phyloP scores from a whole-genome alignment of 2,888 invertebrate species.

The Melinaea marsaeus region DNA sequence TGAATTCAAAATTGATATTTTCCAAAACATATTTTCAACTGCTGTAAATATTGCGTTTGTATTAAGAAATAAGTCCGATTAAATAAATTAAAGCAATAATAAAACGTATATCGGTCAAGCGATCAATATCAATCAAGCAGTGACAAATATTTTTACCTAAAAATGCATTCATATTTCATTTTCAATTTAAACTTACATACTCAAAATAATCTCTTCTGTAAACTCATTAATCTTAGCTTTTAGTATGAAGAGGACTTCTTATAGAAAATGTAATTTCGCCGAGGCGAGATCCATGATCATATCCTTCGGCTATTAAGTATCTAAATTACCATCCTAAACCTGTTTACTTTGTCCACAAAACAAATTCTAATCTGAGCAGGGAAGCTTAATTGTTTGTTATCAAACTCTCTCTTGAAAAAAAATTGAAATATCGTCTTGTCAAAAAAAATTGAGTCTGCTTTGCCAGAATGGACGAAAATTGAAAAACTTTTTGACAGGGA shows the following conservation, averaged over 20 bases:
- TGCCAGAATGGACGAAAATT: constrained; percentile 53
- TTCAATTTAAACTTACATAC: neutral
- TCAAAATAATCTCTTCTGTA: neutral
- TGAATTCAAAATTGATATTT: too few species aligned
- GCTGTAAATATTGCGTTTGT: too few species aligned
- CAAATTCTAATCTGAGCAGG: constrained; percentile 19
- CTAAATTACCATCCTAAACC: constrained; percentile 19
- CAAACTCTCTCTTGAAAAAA: constrained; percentile 53
- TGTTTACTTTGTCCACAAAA: constrained; percentile 24
- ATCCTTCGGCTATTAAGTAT: constrained; percentile 15
- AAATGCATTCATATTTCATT: neutral
- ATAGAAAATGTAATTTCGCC: constrained; percentile 12
- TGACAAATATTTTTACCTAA: neutral
- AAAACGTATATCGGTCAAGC: too few species aligned
- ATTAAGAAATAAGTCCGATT: too few species aligned
- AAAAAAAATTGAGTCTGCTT: constrained; percentile 44
- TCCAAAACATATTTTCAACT: too few species aligned
- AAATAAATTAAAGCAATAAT: too few species aligned
- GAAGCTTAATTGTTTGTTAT: constrained; percentile 29
- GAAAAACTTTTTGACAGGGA: constrained; percentile 61
- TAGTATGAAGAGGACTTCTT: constrained; percentile 7
- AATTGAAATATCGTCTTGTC: constrained; percentile 46
- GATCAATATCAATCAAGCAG: too few species aligned
- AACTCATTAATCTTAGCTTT: constrained; percentile 2
- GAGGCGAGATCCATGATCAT: constrained; percentile 11